Evolutionary conservation across 1,140 invertebrate genomes (phyloP), one percentile per base, ranked within the genome.

Genomic region (Pseudobourletiella spinata): DNA sequence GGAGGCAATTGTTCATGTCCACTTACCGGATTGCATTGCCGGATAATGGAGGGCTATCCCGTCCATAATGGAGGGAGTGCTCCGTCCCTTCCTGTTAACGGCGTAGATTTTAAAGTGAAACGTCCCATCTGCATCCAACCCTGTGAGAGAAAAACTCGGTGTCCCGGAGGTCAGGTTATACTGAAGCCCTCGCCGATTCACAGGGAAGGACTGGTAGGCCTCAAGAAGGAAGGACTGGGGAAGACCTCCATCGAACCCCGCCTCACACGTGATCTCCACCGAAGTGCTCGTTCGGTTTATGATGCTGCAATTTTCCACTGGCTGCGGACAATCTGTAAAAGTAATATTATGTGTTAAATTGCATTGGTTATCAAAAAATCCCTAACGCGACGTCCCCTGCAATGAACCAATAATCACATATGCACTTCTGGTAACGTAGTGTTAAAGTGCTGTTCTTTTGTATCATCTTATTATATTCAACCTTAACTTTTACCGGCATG

Each of bases 201-300:
- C 73, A 66, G 75, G 81, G 61, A 76, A 79, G 14, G 63, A 57
- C 59, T 66, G 67, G 35, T 62, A 67, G 6, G 67, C 67, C 50
- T 68, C 66, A 20, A 66, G 60, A 32, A 69, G 54, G 48, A 68
- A 63, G 64, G 79, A 79, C 76, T 91, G 88, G 25, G 86, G 84
- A 55, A 90, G 79, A 46, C 89, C 89, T n/a, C 89, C 89, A 73
- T 90, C 88, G 74, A 88, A 88, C 26, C 86, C 87, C 8, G 86
- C 76, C 61, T 84, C 78, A 73, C 89, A 91, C 51, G 74, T 79
- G 20, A 91, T 83, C 69, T 87, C 84, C 20, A 88, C 84, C 11
- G 83, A 85, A 54, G 80, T 85, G 65, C 81, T 81, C 3, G 86
- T 88, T 71, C 86, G 82, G 72, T 88, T 89, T 61, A 81, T 82